Base-by-base conservation (phyloP, 2,797 vertebrate species). In the Erethizon dorsatum region DNA sequence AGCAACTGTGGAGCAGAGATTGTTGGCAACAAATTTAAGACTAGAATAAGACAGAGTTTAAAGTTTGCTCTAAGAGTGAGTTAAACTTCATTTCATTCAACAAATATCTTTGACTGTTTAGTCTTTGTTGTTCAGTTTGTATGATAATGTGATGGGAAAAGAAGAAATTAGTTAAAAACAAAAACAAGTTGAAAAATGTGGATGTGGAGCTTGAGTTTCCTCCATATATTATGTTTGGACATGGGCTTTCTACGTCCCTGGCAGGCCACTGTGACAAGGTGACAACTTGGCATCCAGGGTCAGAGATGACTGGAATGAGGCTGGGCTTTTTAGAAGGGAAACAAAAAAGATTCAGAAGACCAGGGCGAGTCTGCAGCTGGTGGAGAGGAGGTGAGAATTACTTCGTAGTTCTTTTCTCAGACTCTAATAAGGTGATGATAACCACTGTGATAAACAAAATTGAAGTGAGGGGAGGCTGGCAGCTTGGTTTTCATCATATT, bases 361-460 rank as follows among this genome's bases (percentile, higher is more conserved):
- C 50, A 14, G 59, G 65, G 18, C 10, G 17, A 11, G 71, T 33
- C 28, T 47, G 37, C 18, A 37, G 61, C n/a, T 56, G 54, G 75
- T 14, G 9, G 31, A 15, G 11, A 94, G 20, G 31, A 94, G 37
- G 88, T 57, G 97, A 97, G 69, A 97, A 96, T 84, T 83, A 84
- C 75, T 95, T 82, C 6, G 83, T 28, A 13, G 69, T 33, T 97
- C 75, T 96, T 94, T 88, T 26, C 61, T 96, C 90, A 84, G 85
- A 92, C 86, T 96, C 79, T 57, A 75, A 90, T 17, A 91, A 78
- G 93, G 91, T 77, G 83, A 52, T 87, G 87, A 7, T n/a, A n/a
- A 57, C 22, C 41, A 86, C 67, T 56, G 79, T 13, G 41, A 54
- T n/a, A 5, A 80, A 96, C 89, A 96, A 96, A 61, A 73, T 73